Evolutionary conservation across 2,113 vertebrate species (phyloP).

Genomic region (Telmatochromis sp.): DNA sequence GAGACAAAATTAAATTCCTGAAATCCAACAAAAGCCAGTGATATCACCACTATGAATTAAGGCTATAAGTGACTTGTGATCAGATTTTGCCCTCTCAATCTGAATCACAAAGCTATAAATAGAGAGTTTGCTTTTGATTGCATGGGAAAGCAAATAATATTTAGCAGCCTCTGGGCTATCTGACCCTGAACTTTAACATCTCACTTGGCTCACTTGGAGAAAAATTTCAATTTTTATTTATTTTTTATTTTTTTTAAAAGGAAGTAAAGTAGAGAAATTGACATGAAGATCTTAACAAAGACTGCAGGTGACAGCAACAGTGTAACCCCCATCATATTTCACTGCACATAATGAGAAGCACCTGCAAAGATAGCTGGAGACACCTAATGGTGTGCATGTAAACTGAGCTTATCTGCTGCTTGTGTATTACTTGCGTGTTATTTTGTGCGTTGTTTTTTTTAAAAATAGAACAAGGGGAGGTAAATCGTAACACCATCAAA

Average conservation of each 20-base stretch:
- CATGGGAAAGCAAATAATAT: background rate
- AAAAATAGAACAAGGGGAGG: background rate
- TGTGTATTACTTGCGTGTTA: background rate
- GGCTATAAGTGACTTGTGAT: background rate
- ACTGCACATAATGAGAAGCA: background rate
- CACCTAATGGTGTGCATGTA: conserved; percentile 9
- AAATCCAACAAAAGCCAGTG: conserved; percentile 51
- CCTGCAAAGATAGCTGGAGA: conserved; percentile 34
- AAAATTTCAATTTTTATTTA: background rate
- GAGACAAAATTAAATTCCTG: conserved; percentile 56
- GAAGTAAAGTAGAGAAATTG: background rate
- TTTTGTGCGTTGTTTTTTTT: background rate
- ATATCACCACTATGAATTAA: conserved; percentile 53
- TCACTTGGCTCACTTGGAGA: background rate
- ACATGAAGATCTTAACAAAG: background rate
- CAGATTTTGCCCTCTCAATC: background rate
- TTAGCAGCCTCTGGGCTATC: background rate
- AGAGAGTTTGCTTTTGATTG: background rate
- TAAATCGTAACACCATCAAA: background rate
- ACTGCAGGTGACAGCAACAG: background rate
- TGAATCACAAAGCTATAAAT: background rate
- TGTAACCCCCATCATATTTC: background rate
- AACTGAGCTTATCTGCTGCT: background rate
- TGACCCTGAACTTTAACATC: background rate
- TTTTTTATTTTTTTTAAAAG: background rate